Evolutionary conservation across 2,888 invertebrate genomes (phyloP).

Genomic region (Pachymerium ferrugineum): DNA sequence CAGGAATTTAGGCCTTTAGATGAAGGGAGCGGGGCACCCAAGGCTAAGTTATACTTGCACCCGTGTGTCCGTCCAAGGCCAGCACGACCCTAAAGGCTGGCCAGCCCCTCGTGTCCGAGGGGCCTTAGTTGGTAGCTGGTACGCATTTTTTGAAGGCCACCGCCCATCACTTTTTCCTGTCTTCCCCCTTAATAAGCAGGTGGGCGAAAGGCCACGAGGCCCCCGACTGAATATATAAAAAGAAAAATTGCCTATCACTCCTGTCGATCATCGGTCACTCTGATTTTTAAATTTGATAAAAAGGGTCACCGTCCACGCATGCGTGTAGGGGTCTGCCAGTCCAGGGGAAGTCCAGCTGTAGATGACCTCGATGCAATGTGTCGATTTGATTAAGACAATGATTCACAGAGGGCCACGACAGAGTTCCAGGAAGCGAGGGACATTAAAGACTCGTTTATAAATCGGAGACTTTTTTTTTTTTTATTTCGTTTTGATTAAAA

Average conservation of each 20-base stretch:
- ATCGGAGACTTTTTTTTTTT: too few relatives aligned
- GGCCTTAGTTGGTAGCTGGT: not conserved
- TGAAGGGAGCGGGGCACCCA: not conserved
- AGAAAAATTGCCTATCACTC: not conserved
- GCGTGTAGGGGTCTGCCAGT: not conserved
- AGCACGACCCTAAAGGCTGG: not conserved
- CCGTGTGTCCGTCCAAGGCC: constrained; percentile 27
- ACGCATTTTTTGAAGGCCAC: constrained; percentile 30
- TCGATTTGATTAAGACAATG: constrained; percentile 4
- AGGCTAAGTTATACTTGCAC: too few relatives aligned
- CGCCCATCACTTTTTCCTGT: not conserved
- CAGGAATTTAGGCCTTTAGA: not conserved
- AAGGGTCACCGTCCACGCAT: not conserved
- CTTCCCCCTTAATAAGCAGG: constrained; percentile 23
- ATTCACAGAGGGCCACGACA: not conserved
- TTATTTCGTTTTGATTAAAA: constrained; percentile 20
- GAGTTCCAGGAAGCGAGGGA: constrained; percentile 1
- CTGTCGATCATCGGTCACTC: not conserved
- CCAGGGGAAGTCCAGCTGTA: not conserved
- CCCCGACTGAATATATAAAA: not conserved
- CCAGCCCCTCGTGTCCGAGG: constrained; percentile 3
- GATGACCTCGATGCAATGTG: constrained; percentile 9
- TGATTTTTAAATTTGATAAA: not conserved
- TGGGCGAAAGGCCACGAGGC: constrained; percentile 2
- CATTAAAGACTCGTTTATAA: constrained; percentile 4